Percentiles rank a stretch among this genome's conserved stretches.
phyloP scores from a whole-genome alignment of 2,888 invertebrate genomes.

The Seira sanloemensis region DNA sequence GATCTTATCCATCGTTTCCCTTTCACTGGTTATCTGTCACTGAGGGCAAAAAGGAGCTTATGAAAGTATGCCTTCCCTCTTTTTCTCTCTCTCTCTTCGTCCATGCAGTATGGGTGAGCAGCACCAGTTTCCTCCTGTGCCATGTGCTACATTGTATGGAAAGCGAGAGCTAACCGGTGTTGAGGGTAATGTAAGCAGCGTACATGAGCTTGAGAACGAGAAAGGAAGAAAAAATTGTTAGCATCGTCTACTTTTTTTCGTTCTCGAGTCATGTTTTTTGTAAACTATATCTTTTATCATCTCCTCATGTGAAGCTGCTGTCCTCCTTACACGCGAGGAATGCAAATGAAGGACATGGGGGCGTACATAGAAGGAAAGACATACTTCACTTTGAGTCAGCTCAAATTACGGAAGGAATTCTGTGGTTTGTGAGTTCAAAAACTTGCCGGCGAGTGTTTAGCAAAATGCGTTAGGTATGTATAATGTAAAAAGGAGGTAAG shows the following conservation, averaged over 20 bases:
- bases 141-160: background rate
- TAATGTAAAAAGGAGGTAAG: no score
- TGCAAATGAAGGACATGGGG: conserved; percentile 52
- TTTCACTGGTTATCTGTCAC: conserved; percentile 58
- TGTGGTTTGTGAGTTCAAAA: conserved; percentile 1
- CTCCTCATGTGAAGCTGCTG: conserved; percentile 36
- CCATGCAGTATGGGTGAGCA: background rate
- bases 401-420: background rate
- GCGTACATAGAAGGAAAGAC: background rate
- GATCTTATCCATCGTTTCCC: conserved; percentile 53
- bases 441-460: background rate
- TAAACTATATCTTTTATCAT: conserved; percentile 46
- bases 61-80: background rate
- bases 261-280: conserved; percentile 34
- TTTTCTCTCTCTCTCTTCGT: no score
- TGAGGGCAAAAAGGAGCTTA: conserved; percentile 41
- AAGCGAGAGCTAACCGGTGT: background rate
- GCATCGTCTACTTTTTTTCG: background rate
- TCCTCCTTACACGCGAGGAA: conserved; percentile 36
- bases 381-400: background rate
- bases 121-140: no score
- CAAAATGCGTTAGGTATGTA: no score
- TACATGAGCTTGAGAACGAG: background rate
- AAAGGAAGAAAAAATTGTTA: background rate
- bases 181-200: background rate